phyloP scores from a whole-genome alignment of 2,113 vertebrate species.

The Ceyx melanurus region DNA sequence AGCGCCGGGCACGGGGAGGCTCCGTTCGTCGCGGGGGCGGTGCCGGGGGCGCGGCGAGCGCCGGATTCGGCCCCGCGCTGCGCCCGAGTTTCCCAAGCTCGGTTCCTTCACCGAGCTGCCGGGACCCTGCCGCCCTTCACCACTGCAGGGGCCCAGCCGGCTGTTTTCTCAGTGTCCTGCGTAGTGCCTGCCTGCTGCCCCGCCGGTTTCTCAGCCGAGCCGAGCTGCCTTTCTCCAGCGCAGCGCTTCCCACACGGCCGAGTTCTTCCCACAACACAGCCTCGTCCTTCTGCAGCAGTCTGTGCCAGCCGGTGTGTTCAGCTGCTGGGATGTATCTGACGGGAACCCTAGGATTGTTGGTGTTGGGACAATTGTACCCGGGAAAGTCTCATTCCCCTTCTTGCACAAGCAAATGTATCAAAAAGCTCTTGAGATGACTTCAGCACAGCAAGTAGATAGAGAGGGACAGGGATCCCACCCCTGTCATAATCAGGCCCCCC shows the following conservation, averaged over 20 bases:
- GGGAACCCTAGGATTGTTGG: accelerated
- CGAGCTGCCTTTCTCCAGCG: not conserved
- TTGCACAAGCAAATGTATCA: accelerated
- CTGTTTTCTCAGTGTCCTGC: too few species aligned
- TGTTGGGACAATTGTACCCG: not conserved
- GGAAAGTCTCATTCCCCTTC: not conserved
- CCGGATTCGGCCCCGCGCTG: too few species aligned
- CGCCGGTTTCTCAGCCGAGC: too few species aligned
- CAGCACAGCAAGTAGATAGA: too few species aligned
- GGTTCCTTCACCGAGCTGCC: not conserved
- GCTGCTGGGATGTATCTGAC: not conserved
- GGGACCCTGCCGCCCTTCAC: not conserved
- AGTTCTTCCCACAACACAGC: not conserved
- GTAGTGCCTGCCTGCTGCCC: too few species aligned
- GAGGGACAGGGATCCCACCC: too few species aligned
- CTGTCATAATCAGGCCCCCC: not conserved
- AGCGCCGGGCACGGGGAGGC: too few species aligned
- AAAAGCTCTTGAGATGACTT: not conserved
- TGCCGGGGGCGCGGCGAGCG: not conserved
- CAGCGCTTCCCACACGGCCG: not conserved
- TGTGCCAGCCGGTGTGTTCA: not conserved
- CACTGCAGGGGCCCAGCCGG: not conserved
- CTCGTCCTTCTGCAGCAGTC: not conserved
- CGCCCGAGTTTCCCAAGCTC: not conserved
- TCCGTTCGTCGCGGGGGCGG: not conserved